phyloP scores from a whole-genome alignment of 1,140 invertebrate genomes.

The Sycophaga agraensis region DNA sequence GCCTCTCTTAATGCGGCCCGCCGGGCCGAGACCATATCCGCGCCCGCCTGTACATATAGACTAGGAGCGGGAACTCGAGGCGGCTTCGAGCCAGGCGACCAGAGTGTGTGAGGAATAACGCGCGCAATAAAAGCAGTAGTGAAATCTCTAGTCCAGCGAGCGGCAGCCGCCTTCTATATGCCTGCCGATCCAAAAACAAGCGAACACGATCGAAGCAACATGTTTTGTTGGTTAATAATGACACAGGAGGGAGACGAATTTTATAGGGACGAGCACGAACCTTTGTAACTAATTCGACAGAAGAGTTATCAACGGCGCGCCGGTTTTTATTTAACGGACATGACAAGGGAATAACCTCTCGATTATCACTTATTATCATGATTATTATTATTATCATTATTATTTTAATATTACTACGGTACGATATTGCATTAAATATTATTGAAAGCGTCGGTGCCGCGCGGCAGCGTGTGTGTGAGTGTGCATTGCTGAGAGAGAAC shows the following conservation, averaged over 20 bases:
- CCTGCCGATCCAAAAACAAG: conserved; percentile 53
- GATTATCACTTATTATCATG: conserved; percentile 7
- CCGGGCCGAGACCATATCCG: too few species aligned
- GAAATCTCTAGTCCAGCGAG: conserved; percentile 59
- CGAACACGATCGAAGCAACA: not conserved
- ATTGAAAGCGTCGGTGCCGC: not conserved
- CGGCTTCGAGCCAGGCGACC: not conserved
- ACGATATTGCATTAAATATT: too few species aligned
- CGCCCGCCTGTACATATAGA: too few species aligned
- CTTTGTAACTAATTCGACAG: too few species aligned
- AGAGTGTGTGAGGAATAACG: conserved; percentile 31
- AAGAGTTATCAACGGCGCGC: too few species aligned
- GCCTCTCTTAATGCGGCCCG: too few species aligned
- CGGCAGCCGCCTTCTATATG: conserved; percentile 42
- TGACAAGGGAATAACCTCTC: not conserved
- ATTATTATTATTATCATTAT: too few species aligned
- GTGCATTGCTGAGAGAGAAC: not conserved
- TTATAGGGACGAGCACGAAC: too few species aligned
- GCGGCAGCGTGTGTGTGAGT: conserved; percentile 1
- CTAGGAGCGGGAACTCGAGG: too few species aligned
- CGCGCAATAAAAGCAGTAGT: conserved; percentile 55
- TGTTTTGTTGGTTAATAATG: too few species aligned
- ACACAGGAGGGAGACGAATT: not conserved
- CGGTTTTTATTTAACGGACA: conserved; percentile 3
- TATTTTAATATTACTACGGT: too few species aligned